Evolutionary conservation across 2,888 invertebrate genomes (phyloP), one percentile per base, ranked within the genome.

Genomic region (Pinctada fucata): DNA sequence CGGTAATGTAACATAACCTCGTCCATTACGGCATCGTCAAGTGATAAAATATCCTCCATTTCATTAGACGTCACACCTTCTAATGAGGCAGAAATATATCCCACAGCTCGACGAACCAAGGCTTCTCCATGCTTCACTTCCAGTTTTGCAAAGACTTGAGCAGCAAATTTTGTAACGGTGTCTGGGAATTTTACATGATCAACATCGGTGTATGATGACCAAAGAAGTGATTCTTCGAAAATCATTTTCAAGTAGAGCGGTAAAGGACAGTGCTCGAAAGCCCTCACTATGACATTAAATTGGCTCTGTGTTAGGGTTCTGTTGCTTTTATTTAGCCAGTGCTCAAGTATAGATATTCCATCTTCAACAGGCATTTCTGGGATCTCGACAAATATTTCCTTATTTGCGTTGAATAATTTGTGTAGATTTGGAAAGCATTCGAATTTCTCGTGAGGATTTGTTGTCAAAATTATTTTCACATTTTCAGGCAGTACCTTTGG

Each of bases 31-130:
- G 83, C 85, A 10, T 90, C 92, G 78, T 93, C 93, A 58, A 93
- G 86, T 2, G 92, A 92, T 47, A 93, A 84, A 2, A 93, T 82
- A 77, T 93, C 96, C 88, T 96, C 93, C 92, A 96, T 95, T 93
- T 97, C 97, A 3, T 95, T 95, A 89, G 96, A 96, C 45, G 95
- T 95, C 69, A 97, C 93, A 2, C 97, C 97, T 90, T 95, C 95
- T 76, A 96, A 94, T 5, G 96, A 95, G 2, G 96, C 95, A 0
- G 96, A 95, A 79, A 97, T 93, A 80, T 96, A 94, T 2, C 96
- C 95, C 63, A 97, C 93, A 75, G 96, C 95, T 79, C 91, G 82
- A 4, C 90, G 79, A 0, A 89, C 90, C 47, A 92, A 78, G 2
- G 88, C 78, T 75, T 92, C 91, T 0, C 91, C 91, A 72, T 89